A percentile compares a stretch with the other conserved stretches of the same genome.
Evolutionary conservation across 2,113 vertebrate species (phyloP).

Genomic region (Beaufortia kweichowensis): DNA sequence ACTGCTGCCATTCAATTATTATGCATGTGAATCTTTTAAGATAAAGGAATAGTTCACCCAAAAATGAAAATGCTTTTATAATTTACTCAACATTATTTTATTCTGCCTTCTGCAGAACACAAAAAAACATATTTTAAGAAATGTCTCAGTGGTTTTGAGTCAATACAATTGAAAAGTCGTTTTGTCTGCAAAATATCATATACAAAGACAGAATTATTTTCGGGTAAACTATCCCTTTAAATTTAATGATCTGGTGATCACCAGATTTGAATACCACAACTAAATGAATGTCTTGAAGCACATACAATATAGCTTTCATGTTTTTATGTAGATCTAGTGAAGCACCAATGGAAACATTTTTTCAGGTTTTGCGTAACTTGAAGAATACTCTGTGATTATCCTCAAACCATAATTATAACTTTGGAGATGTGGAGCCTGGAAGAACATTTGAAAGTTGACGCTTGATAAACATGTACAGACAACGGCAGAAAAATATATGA

Average conservation of each 20-base stretch:
- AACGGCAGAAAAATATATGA: neutral
- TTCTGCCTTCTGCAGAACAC: no score
- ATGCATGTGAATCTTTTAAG: neutral
- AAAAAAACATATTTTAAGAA: no score
- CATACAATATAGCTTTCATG: neutral
- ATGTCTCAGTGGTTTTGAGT: no score
- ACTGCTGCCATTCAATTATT: neutral
- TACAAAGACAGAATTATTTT: no score
- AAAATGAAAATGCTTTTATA: no score
- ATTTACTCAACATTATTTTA: no score
- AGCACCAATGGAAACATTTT: slow-evolving; percentile 38
- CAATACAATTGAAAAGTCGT: no score
- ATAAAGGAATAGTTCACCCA: no score
- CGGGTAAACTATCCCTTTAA: no score
- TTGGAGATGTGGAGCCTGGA: slow-evolving; percentile 26
- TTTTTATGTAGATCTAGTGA: neutral
- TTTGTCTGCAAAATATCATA: no score
- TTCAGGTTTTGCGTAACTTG: slow-evolving; percentile 21
- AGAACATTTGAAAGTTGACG: slow-evolving; percentile 32
- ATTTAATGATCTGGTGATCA: neutral
- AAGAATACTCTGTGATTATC: slow-evolving; percentile 45
- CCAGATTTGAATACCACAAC: neutral
- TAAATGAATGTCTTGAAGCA: neutral
- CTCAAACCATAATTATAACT: slow-evolving; percentile 55
- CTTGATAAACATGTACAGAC: slow-evolving; percentile 25